phyloP scores from a whole-genome alignment of 1,140 invertebrate species.

The Orchestia grillus region DNA sequence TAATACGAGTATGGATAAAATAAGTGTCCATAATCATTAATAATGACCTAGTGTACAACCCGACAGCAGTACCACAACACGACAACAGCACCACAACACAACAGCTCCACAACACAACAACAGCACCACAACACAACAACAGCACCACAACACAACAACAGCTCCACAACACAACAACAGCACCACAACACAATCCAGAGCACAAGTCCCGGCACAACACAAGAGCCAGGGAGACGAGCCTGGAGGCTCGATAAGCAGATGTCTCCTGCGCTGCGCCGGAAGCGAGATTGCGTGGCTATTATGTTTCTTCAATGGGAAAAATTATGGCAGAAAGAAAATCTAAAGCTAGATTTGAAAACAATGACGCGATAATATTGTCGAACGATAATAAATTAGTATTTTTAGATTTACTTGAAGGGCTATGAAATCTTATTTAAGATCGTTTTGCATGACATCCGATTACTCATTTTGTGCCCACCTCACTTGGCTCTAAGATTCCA shows the following conservation, averaged over 20 bases:
- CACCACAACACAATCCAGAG: neutral
- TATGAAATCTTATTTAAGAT: too few species aligned
- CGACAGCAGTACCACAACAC: neutral
- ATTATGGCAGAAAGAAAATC: too few species aligned
- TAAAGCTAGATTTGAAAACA: too few species aligned
- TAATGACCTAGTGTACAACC: neutral
- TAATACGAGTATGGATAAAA: too few species aligned
- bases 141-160: neutral
- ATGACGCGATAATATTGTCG: too few species aligned
- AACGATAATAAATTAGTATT: too few species aligned
- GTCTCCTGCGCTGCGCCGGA: neutral
- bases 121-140: neutral
- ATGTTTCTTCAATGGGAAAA: neutral
- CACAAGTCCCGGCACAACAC: neutral
- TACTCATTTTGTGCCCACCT: too few species aligned
- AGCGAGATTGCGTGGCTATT: neutral
- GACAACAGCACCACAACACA: neutral
- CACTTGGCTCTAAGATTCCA: too few species aligned
- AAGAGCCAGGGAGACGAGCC: neutral
- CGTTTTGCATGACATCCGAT: too few species aligned
- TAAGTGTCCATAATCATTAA: too few species aligned
- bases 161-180: neutral
- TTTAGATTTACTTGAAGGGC: too few species aligned
- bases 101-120: neutral
- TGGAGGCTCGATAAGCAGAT: neutral